Base-by-base conservation (phyloP, 2,888 invertebrate species). In the Sinotaia quadrata region DNA sequence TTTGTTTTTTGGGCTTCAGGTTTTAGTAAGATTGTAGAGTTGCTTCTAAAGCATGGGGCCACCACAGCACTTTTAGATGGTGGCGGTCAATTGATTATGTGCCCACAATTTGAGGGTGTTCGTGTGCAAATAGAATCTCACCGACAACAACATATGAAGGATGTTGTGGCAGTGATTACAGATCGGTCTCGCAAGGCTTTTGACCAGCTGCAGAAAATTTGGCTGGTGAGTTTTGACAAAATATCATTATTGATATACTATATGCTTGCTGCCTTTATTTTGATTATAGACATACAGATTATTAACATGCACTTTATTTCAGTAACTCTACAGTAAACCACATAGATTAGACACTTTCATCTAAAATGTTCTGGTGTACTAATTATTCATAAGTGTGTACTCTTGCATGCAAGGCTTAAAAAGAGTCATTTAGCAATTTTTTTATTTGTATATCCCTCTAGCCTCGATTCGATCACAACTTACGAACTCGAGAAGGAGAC, bases 391-490 rank as follows among this genome's bases (percentile, higher is more conserved):
- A n/a, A n/a, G n/a, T n/a, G n/a, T n/a, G n/a, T n/a, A n/a, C n/a
- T n/a, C n/a, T n/a, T n/a, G n/a, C n/a, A n/a, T n/a, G n/a, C n/a
- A n/a, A n/a, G n/a, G n/a, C n/a, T n/a, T n/a, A n/a, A n/a, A n/a
- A n/a, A n/a, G n/a, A n/a, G n/a, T n/a, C n/a, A n/a, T n/a, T n/a
- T n/a, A n/a, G n/a, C n/a, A n/a, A n/a, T n/a, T n/a, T n/a, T n/a
- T n/a, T n/a, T n/a, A n/a, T n/a, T n/a, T n/a, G n/a, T n/a, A n/a
- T n/a, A n/a, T n/a, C 27, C 12, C 72, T 77, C 7, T 75, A 86
- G 86, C 81, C 85, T 27, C 73, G 78, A 18, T 85, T 85, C 82
- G 86, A 86, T 62, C 85, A 86, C 75, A 83, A 85, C 65, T 72
- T 86, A 18, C 78, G 86, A 8, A 79, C 79, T 51, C 75, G 71